Percentiles rank a stretch among this genome's conserved stretches.
Evolutionary conservation across 1,140 invertebrate genomes (phyloP).

Genomic region (Sarcophaga peregrina): DNA sequence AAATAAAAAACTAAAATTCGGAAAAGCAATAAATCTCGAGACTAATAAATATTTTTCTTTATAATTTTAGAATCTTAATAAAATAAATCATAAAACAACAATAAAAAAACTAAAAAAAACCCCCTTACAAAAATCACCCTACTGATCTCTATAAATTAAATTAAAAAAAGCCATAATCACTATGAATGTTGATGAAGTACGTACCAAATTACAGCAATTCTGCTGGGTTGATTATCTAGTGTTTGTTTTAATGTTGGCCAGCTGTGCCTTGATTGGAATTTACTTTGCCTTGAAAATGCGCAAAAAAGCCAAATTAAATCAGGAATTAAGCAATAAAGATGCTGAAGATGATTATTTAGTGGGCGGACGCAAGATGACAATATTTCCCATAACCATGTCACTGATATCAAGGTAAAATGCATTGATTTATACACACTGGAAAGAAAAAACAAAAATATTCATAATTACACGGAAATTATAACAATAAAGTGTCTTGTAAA

Average conservation of each 20-base stretch:
- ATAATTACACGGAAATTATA: too few species aligned
- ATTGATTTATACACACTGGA: too few species aligned
- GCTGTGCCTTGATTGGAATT: constrained; percentile 80
- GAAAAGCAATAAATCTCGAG: too few species aligned
- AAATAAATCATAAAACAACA: not conserved
- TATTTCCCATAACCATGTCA: constrained; percentile 83
- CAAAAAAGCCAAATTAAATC: constrained; percentile 70
- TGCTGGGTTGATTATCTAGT: constrained; percentile 77
- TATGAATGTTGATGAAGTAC: constrained; percentile 71
- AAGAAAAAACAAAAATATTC: too few species aligned
- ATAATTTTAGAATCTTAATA: not conserved
- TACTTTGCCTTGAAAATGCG: constrained; percentile 77
- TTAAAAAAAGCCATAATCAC: not conserved
- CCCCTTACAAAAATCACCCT: not conserved
- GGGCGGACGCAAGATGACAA: constrained; percentile 84
- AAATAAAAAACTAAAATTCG: too few species aligned
- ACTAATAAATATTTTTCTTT: not conserved
- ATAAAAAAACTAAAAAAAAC: not conserved
- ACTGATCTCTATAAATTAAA: constrained; percentile 17
- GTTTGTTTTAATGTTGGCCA: constrained; percentile 77
- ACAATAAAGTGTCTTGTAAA: too few species aligned
- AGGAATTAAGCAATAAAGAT: constrained; percentile 68
- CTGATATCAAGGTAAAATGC: constrained; percentile 78
- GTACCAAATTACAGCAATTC: constrained; percentile 74
- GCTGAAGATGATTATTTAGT: constrained; percentile 78